Evolutionary conservation across 2,113 vertebrate genomes (phyloP).

Genomic region (Eulemur rufifrons): DNA sequence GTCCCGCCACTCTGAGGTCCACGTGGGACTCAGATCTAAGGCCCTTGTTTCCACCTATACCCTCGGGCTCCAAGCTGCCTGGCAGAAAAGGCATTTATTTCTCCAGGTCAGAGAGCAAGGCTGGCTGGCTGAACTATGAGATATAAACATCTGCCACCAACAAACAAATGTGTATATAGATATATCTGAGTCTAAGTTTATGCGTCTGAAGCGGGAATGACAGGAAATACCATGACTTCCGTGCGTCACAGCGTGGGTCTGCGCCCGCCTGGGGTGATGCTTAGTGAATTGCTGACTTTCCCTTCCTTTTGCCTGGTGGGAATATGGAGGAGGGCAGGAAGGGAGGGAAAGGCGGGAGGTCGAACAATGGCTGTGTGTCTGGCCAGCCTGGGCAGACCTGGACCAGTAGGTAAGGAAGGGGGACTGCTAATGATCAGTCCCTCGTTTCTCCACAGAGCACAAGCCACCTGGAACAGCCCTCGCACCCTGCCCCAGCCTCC

Average conservation of each 20-base stretch:
- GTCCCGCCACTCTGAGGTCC: not conserved
- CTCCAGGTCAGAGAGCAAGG: not conserved
- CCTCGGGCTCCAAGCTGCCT: not conserved
- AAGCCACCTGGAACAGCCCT: too few relatives aligned
- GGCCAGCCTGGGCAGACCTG: not conserved
- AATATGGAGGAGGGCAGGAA: not conserved
- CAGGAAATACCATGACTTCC: not conserved
- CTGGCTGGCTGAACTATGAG: not conserved
- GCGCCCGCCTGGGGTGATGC: not conserved
- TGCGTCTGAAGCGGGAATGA: too few relatives aligned
- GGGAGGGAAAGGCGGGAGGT: too few relatives aligned
- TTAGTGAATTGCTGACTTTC: not conserved
- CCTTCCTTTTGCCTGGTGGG: not conserved
- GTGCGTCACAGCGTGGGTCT: not conserved
- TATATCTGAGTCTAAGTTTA: too few relatives aligned
- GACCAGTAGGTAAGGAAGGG: not conserved
- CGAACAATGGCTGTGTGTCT: not conserved
- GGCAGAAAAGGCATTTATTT: not conserved
- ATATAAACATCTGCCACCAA: not conserved
- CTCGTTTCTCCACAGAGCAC: not conserved
- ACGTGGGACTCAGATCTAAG: not conserved
- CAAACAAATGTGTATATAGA: not conserved
- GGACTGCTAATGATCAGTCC: not conserved
- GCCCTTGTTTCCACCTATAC: not conserved
- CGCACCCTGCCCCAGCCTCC: accelerated